Base-by-base conservation (phyloP, 2,888 invertebrate species). In the Drosophila histrio region DNA sequence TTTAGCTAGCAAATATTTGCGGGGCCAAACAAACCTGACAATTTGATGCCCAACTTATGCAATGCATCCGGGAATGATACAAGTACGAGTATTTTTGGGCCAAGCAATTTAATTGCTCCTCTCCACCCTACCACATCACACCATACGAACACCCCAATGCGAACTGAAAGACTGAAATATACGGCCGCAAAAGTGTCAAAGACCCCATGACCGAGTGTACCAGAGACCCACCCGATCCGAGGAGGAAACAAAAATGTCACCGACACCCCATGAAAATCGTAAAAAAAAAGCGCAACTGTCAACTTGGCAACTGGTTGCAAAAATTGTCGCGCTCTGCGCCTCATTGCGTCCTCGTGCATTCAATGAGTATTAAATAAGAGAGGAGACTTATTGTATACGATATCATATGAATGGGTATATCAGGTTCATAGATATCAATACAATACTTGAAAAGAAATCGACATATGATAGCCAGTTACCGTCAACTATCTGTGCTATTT, bases 121-220 rank as follows among this genome's bases (percentile, higher is more conserved):
- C 6, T 32, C 9, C 5, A 7, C 15, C 52, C 11, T 5, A 9
- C 8, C 13, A 39, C 13, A 52, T 2, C 26, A 15, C 22, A 50
- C 28, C 52, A 17, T 15, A 15, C 15, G 22, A 28, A 47, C 38
- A 39, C 36, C 58, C 47, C 58, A 39, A 26, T 43, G 56, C 44
- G 21, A 57, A 21, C 24, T 24, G 34, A 36, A 36, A 38, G 34
- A 39, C 60, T 15, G 15, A 17, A 17, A 41, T 58, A 32, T 49
- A 24, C 32, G n/a, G 30, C 22, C 36, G 52, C 49, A 22, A 41
- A 83, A 77, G 78, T 89, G 90, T 90, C 90, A 90, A 90, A 90
- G 90, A 90, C 90, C 90, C 89, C 86, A 77, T 90, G 90, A 90
- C 90, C 90, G 90, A 90, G 78, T 90, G 88, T 79, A 74, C 74